Evolutionary conservation across 2,797 vertebrate genomes (phyloP).

Genomic region (Enteromius unitaeniatus): DNA sequence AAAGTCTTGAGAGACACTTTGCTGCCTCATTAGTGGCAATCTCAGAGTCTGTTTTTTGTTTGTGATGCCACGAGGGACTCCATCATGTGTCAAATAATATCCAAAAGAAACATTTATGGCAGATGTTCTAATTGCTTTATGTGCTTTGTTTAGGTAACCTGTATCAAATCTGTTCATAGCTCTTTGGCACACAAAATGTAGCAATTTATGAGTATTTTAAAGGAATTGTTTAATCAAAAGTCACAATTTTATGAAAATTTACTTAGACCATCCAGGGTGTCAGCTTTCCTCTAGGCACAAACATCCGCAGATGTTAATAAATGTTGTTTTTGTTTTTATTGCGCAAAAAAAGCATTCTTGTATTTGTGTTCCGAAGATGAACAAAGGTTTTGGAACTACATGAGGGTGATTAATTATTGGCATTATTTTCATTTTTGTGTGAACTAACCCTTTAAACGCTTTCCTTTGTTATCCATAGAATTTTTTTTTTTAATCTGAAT

Average conservation of each 20-base stretch:
- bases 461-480: no score
- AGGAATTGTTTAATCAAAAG: background rate
- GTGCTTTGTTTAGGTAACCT: background rate
- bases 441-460: no score
- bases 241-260: background rate
- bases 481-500: no score
- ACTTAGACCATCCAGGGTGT: background rate
- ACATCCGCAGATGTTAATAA: no score
- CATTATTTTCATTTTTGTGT: no score
- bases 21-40: constrained; percentile 24
- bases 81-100: constrained; percentile 21
- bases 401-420: no score
- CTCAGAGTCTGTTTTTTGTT: background rate
- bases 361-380: no score
- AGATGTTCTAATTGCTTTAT: background rate
- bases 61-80: background rate
- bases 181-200: background rate
- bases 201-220: background rate
- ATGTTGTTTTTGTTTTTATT: no score
- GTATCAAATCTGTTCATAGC: background rate
- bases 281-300: no score
- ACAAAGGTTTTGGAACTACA: no score
- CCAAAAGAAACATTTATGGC: background rate
- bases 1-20: constrained; percentile 15
- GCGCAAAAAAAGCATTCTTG: no score